Conservation (phyloP, 2,113 vertebrate species). For the Eulemur macaco region DNA sequence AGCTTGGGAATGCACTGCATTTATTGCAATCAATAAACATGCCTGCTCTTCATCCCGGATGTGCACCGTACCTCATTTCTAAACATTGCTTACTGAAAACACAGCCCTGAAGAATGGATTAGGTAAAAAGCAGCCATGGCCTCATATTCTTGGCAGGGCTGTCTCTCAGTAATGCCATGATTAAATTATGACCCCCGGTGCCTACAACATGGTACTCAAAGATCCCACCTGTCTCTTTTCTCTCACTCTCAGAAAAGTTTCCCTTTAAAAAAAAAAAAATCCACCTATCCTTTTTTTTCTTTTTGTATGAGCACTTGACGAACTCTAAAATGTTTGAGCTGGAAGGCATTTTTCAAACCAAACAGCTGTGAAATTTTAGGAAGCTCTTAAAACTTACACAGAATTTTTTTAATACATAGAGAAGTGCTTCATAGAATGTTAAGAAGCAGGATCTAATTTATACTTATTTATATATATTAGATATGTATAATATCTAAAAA, state of each 20-base stretch:
- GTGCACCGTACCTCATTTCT: not conserved
- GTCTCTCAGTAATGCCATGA: not conserved
- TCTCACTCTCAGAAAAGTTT: not conserved
- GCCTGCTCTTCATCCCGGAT: not conserved
- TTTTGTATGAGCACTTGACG: not conserved
- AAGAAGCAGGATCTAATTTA: not conserved
- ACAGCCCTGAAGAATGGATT: not conserved
- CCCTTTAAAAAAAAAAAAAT: not conserved
- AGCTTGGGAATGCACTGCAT: not conserved
- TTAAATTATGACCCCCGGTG: not conserved
- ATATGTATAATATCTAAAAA: not conserved
- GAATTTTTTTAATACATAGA: not conserved
- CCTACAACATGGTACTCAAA: not conserved
- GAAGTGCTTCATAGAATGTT: not conserved
- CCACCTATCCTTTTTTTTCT: not conserved
- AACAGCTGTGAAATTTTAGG: not conserved
- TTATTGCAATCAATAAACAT: not conserved
- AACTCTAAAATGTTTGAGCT: slow-evolving; percentile 11
- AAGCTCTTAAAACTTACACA: not conserved
- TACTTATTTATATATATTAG: not conserved
- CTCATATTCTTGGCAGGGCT: not conserved
- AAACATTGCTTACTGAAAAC: not conserved
- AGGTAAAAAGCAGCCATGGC: not conserved
- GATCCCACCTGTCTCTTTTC: not conserved
- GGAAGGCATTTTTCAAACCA: slow-evolving; percentile 13